A percentile compares a stretch with the other conserved stretches of the same genome.
Evolutionary conservation across 1,140 invertebrate species (phyloP).

Genomic region (Diabrotica undecimpunctata): DNA sequence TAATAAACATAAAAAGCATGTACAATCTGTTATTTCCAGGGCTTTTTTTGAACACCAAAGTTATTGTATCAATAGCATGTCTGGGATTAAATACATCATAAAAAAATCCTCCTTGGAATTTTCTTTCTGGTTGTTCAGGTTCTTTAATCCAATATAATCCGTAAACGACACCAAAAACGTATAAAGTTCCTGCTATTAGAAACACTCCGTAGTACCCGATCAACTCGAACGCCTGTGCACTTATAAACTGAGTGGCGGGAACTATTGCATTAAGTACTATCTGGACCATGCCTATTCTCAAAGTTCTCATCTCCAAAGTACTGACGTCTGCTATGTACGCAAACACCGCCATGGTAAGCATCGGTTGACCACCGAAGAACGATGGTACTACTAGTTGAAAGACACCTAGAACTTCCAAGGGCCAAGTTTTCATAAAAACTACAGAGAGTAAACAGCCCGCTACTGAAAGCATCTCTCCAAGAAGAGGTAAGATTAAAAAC

Average conservation of each 20-base stretch:
- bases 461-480: conserved; percentile 54
- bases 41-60: conserved; percentile 36
- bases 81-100: conserved; percentile 43
- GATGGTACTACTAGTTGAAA: conserved; percentile 54
- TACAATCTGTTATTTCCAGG: conserved; percentile 32
- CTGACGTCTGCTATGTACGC: conserved; percentile 59
- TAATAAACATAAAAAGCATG: conserved; percentile 33
- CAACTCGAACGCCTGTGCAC: conserved; percentile 36
- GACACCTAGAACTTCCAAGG: conserved; percentile 53
- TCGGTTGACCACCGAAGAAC: conserved; percentile 54
- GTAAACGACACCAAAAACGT: conserved; percentile 36
- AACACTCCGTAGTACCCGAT: conserved; percentile 41
- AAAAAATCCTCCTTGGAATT: conserved; percentile 19
- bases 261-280: conserved; percentile 48
- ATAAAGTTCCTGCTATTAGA: conserved; percentile 31
- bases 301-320: conserved; percentile 52
- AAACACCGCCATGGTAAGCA: conserved; percentile 55
- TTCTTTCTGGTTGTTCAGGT: conserved; percentile 27
- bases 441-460: conserved; percentile 53
- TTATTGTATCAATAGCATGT: conserved; percentile 41
- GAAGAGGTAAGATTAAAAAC: conserved; percentile 58
- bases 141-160: conserved; percentile 43
- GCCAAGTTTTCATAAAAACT: conserved; percentile 51
- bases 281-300: conserved; percentile 55
- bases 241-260: conserved; percentile 35